Percentiles rank a stretch among this genome's conserved stretches.
phyloP scores from a whole-genome alignment of 2,113 vertebrate species.

The Actenoides lindsayi region DNA sequence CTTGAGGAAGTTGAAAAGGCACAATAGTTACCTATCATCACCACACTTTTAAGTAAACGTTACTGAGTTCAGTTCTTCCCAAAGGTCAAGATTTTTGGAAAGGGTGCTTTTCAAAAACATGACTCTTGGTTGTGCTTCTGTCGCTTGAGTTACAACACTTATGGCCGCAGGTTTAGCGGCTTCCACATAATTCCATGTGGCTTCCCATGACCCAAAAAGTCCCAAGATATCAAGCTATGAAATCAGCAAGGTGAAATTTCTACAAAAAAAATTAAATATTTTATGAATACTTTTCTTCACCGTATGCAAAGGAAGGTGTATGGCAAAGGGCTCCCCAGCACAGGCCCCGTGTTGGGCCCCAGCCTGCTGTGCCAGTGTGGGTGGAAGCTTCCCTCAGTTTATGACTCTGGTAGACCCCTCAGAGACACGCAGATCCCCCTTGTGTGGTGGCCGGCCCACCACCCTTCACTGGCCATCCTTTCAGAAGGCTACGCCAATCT shows the following conservation, averaged over 20 bases:
- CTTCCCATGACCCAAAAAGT: neutral
- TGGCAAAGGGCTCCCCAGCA: accelerated
- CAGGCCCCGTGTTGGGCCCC: accelerated
- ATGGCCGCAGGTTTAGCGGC: neutral
- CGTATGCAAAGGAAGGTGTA: accelerated
- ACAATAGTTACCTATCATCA: neutral
- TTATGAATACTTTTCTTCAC: neutral
- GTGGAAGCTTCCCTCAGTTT: accelerated
- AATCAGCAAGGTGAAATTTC: accelerated
- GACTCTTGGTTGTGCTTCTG: accelerated
- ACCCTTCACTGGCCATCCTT: neutral
- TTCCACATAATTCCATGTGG: accelerated
- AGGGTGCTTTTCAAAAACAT: no score
- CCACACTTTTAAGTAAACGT: neutral
- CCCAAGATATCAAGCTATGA: neutral
- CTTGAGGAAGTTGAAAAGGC: neutral
- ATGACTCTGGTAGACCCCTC: accelerated
- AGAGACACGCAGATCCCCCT: accelerated
- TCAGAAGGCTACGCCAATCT: neutral
- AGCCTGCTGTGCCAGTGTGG: accelerated
- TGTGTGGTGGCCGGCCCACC: accelerated
- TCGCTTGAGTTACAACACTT: accelerated
- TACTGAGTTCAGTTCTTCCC: neutral
- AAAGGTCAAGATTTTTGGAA: neutral
- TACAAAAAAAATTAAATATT: neutral